Percentiles rank a stretch among this genome's conserved stretches.
phyloP scores from a whole-genome alignment of 1,140 invertebrate species.

The Patella vulgata region DNA sequence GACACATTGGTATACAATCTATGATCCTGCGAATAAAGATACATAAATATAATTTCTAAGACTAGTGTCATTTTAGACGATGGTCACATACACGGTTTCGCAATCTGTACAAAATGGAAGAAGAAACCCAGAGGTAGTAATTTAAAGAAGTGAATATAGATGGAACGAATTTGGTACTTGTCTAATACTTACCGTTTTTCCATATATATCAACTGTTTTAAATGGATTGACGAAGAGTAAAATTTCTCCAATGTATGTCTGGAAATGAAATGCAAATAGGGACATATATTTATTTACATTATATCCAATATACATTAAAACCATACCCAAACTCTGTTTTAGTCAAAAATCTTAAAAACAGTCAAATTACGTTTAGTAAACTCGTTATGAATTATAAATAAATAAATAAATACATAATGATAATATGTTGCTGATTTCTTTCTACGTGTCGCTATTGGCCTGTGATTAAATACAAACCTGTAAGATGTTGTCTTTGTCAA shows the following conservation, averaged over 20 bases:
- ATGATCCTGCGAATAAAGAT: constrained; percentile 28
- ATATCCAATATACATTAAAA: background rate
- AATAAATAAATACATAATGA: too few relatives aligned
- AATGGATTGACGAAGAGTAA: constrained; percentile 85
- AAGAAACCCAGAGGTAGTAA: too few relatives aligned
- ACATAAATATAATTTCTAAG: background rate
- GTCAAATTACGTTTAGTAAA: too few relatives aligned
- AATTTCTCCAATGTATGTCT: constrained; percentile 86
- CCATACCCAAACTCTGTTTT: too few relatives aligned
- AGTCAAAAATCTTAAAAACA: too few relatives aligned
- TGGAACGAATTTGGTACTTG: too few relatives aligned
- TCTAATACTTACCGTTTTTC: constrained; percentile 71
- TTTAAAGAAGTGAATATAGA: too few relatives aligned
- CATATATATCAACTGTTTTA: constrained; percentile 78
- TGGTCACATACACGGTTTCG: background rate
- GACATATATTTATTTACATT: constrained; percentile 12
- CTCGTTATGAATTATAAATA: too few relatives aligned
- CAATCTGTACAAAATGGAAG: background rate
- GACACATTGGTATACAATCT: constrained; percentile 77
- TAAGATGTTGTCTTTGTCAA: too few relatives aligned
- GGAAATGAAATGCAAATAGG: constrained; percentile 13
- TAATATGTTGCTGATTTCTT: too few relatives aligned
- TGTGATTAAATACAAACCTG: too few relatives aligned
- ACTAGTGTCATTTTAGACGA: background rate
- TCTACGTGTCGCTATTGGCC: too few relatives aligned